These are phyloP conservation scores for Elephas maximus DNA, from an alignment of 2,113 vertebrate species.

Conservation along the genomic window DNA sequence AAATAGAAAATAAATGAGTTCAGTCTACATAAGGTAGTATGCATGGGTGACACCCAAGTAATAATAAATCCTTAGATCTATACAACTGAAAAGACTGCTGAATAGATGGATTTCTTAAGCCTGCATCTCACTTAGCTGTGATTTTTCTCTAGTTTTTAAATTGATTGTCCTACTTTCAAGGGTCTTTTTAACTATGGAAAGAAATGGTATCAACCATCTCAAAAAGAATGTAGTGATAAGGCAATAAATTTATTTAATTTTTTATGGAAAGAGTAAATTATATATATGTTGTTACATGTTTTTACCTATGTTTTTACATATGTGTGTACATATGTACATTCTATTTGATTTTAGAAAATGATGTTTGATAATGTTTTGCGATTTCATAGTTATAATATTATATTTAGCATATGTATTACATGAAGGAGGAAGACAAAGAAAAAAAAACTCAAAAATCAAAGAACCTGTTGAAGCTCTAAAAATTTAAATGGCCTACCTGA, in stretches of 20 bases:
- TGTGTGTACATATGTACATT: not conserved
- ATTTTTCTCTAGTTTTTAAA: conserved; percentile 64
- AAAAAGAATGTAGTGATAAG: not conserved
- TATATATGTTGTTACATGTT: not conserved
- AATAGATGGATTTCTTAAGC: conserved; percentile 62
- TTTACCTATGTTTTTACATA: not conserved
- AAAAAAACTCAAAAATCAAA: no score
- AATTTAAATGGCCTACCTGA: not conserved
- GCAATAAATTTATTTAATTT: not conserved
- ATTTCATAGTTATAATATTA: not conserved
- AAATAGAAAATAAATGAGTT: not conserved
- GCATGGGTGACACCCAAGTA: not conserved
- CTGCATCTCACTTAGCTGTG: conserved; percentile 37
- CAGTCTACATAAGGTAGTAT: not conserved
- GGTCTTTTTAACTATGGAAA: conserved; percentile 44
- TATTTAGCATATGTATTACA: not conserved
- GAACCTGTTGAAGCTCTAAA: not conserved
- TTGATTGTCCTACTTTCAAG: conserved; percentile 64
- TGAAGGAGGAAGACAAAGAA: not conserved
- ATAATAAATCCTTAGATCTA: conserved; percentile 52
- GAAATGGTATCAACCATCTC: not conserved
- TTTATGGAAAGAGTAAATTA: conserved; percentile 38
- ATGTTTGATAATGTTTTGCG: conserved; percentile 31
- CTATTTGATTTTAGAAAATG: conserved; percentile 16
- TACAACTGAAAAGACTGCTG: conserved; percentile 41